Evolutionary conservation across 1,140 invertebrate species (phyloP), one percentile per base, ranked within the genome.

Genomic region (Leptinotarsa defecta): DNA sequence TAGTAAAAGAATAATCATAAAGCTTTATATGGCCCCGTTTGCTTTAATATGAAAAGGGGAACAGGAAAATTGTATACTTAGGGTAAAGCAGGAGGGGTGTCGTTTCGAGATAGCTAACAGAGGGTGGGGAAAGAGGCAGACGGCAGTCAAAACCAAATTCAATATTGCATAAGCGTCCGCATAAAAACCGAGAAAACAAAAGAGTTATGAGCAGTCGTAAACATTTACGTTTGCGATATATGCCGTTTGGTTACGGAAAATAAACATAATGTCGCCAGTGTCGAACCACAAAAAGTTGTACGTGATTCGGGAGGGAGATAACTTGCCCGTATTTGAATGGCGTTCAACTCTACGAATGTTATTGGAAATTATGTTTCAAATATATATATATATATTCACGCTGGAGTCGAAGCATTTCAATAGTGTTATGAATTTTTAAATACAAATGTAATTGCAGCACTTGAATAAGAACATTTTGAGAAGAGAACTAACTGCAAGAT

Each of bases 1-100:
- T 77, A 77, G 48, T 71, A 67, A 74, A 63, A 62, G 72, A 74
- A 77, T 74, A 61, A 74, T 74, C 76, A 61, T 74, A 77, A 77
- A 77, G 70, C 68, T 70, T 34, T 57, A 24, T 69, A 77, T 74
- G 62, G 68, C 67, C 76, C 68, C 61, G 74, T 74, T 77, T 72
- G 73, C 76, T 77, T 74, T 67, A 77, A 77, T 74, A 74, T 74
- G 68, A 48, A 77, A 71, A 70, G 64, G 72, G 72, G 72, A 57
- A 64, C 57, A 71, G 63, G 49, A 57, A 65, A 71, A 61, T 72
- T 68, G 48, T 22, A 34, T 62, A 24, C n/a, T n/a, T 48, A 19
- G 19, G 74, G 24, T 27, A 68, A 19, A 27, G 22, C 61, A 62
- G 75, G 65, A 65, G 57, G 48, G 43, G 68, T 61, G 65, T 61